A percentile compares a stretch with the other conserved stretches of the same genome.
Conservation (phyloP, 2,113 vertebrate species). For the Dicentrarchus labrax region DNA sequence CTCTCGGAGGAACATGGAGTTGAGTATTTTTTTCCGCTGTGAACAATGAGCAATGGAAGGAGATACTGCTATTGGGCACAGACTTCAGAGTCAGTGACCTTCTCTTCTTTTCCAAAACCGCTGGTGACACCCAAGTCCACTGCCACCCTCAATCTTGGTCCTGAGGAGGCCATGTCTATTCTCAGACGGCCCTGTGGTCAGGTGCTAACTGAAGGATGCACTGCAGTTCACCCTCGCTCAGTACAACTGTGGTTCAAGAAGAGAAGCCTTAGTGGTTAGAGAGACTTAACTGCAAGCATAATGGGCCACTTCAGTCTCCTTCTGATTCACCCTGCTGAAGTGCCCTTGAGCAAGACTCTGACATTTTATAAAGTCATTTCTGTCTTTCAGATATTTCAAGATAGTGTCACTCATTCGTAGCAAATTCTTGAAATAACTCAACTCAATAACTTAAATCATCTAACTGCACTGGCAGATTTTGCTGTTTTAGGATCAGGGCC, state of each 20-base stretch:
- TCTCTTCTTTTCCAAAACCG: conserved; percentile 2
- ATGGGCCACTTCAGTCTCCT: not conserved
- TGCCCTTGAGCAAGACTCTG: not conserved
- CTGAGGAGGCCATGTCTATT: conserved; percentile 9
- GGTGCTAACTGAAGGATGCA: conserved; percentile 21
- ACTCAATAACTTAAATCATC: not conserved
- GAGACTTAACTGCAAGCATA: not conserved
- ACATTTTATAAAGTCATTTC: not conserved
- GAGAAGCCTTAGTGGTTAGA: not conserved
- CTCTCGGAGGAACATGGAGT: not conserved
- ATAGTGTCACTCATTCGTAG: not conserved
- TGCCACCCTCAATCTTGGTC: not conserved
- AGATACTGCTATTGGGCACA: not conserved
- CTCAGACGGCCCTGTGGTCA: conserved; percentile 29
- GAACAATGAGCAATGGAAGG: not conserved
- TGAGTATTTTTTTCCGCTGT: not conserved
- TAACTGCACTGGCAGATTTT: not conserved
- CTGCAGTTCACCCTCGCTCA: not conserved
- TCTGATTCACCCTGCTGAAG: not conserved
- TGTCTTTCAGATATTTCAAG: not conserved
- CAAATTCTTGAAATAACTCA: not conserved
- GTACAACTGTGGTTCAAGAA: not conserved
- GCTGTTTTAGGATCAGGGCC: not conserved
- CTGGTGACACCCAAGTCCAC: conserved; percentile 15
- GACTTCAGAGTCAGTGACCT: not conserved